phyloP scores from a whole-genome alignment of 2,797 vertebrate genomes.

The Remorina albescens region DNA sequence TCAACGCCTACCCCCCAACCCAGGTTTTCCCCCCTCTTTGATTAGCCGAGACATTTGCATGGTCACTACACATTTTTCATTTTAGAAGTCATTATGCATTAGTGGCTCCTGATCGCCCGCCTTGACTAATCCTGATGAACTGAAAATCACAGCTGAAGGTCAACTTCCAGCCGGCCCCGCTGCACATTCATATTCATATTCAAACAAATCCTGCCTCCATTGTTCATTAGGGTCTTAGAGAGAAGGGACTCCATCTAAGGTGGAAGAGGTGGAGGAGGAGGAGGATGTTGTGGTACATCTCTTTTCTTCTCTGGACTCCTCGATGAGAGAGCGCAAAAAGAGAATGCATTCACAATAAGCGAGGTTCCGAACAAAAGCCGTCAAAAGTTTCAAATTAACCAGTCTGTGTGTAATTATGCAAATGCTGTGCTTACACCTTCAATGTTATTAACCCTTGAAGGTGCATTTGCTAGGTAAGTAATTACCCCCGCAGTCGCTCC shows the following conservation, averaged over 20 bases:
- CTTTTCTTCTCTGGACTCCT: conserved; percentile 71
- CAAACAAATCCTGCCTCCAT: conserved; percentile 99
- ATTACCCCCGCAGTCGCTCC: conserved; percentile 85
- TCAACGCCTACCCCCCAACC: conserved; percentile 72
- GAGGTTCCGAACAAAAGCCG: conserved; percentile 82
- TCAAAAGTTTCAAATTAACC: conserved; percentile 87
- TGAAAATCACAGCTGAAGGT: conserved; percentile 99
- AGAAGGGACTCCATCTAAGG: conserved; percentile 79
- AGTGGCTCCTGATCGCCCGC: conserved; percentile 99
- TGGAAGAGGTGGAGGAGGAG: conserved; percentile 66
- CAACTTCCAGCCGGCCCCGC: conserved; percentile 95
- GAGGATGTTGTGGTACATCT: conserved; percentile 75
- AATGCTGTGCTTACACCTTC: conserved; percentile 85
- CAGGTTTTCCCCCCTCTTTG: conserved; percentile 97
- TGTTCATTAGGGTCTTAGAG: conserved; percentile 94
- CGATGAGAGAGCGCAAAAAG: conserved; percentile 48
- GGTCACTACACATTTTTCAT: conserved; percentile 99
- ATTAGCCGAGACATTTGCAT: conserved; percentile 99
- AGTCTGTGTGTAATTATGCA: conserved; percentile 86
- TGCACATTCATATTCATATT: conserved; percentile 99
- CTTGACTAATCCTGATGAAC: conserved; percentile 99
- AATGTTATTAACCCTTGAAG: conserved; percentile 87
- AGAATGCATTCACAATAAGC: conserved; percentile 69
- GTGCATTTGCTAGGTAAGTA: conserved; percentile 83
- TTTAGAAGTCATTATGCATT: conserved; percentile 99